phyloP scores from a whole-genome alignment of 2,113 vertebrate species.

The Sitta europaea region DNA sequence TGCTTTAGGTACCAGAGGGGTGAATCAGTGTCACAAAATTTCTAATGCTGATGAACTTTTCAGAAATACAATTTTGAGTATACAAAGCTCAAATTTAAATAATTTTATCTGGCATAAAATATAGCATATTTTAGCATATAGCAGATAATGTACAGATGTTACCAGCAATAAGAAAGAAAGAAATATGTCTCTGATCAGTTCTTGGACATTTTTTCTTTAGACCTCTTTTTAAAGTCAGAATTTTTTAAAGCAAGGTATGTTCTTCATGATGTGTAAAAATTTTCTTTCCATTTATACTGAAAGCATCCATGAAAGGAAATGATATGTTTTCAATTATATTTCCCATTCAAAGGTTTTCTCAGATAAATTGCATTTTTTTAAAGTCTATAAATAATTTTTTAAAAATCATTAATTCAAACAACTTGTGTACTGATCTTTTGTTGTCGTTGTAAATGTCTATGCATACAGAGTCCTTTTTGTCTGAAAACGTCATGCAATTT shows the following conservation, averaged over 20 bases:
- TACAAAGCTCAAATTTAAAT: background rate
- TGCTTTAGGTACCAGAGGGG: background rate
- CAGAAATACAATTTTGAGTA: background rate
- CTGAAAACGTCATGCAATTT: background rate
- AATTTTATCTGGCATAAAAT: background rate
- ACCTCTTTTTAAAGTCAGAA: background rate
- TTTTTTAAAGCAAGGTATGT: background rate
- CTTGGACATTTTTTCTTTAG: background rate
- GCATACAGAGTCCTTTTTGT: background rate
- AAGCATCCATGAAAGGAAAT: background rate
- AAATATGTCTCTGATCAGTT: background rate
- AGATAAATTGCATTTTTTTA: background rate
- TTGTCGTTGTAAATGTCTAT: background rate
- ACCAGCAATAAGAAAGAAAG: constrained; percentile 4
- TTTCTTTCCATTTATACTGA: background rate
- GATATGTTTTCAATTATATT: background rate
- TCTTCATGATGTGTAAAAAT: background rate
- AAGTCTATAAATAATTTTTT: background rate
- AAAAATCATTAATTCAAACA: background rate
- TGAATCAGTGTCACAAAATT: background rate
- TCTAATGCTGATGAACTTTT: background rate
- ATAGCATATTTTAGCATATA: too few relatives aligned
- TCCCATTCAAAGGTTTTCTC: background rate
- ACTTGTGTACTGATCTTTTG: background rate
- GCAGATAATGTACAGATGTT: background rate